These are phyloP conservation scores for Sebastes kiyomatsui DNA, from an alignment of 2,797 vertebrate genomes.

Conservation along the genomic window DNA sequence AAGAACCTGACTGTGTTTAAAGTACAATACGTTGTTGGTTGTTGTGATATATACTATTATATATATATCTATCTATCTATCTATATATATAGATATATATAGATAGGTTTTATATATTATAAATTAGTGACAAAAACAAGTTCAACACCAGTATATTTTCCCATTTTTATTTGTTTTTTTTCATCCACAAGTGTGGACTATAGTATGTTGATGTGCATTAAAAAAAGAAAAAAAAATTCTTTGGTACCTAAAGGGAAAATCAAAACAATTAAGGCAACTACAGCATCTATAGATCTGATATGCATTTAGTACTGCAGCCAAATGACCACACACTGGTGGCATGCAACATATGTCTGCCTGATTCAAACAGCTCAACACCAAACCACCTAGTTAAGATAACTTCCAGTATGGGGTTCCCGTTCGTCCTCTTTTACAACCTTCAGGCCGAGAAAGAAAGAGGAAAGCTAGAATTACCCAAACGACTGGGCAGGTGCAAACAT, in stretches of 20 bases:
- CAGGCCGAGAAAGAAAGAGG: not conserved
- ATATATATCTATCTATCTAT: too few species aligned
- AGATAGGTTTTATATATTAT: not conserved
- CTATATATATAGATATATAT: too few species aligned
- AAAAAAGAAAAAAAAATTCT: slow-evolving; percentile 58
- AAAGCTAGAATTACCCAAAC: slow-evolving; percentile 14
- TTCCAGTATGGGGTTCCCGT: slow-evolving; percentile 38
- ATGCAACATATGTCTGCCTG: slow-evolving; percentile 25
- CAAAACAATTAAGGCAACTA: slow-evolving; percentile 82
- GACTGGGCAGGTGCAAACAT: slow-evolving; percentile 3
- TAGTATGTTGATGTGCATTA: slow-evolving; percentile 66
- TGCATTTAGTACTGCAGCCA: slow-evolving; percentile 71
- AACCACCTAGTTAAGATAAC: slow-evolving; percentile 17
- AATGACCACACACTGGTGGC: slow-evolving; percentile 39
- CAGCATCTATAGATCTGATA: slow-evolving; percentile 77
- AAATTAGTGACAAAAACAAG: not conserved
- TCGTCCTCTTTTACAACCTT: not conserved
- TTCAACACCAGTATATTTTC: slow-evolving; percentile 29
- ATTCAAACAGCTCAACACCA: slow-evolving; percentile 29
- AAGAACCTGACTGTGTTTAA: not conserved
- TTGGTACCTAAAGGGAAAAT: slow-evolving; percentile 80
- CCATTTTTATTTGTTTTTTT: slow-evolving; percentile 64
- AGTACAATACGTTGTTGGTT: not conserved
- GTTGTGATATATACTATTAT: not conserved
- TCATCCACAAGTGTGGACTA: slow-evolving; percentile 37